Conservation (phyloP, 2,888 invertebrate genomes). For the Phoenoteleia sp. region DNA sequence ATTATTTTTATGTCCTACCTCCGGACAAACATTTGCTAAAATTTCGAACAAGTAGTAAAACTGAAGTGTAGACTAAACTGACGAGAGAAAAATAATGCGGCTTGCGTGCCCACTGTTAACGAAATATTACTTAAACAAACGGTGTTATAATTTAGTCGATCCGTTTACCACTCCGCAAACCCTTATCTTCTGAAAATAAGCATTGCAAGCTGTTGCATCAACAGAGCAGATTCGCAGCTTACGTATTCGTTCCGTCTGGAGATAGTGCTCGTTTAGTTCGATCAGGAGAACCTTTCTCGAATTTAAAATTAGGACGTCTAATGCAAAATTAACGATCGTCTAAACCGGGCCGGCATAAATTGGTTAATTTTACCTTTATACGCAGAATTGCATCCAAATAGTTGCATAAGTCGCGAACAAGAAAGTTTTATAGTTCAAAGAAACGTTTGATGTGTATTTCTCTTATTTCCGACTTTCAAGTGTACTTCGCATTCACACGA, state of each 20-base stretch:
- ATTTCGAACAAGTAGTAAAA: too few relatives aligned
- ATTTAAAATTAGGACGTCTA: neutral
- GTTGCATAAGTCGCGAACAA: neutral
- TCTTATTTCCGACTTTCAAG: slow-evolving; percentile 14
- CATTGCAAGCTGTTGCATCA: slow-evolving; percentile 28
- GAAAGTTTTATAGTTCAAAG: neutral
- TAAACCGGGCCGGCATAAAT: neutral
- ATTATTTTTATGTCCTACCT: too few relatives aligned
- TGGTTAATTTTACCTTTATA: neutral
- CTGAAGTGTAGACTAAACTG: too few relatives aligned
- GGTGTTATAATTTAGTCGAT: neutral
- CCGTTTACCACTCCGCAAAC: neutral
- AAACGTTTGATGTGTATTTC: slow-evolving; percentile 16
- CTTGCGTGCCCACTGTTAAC: too few relatives aligned
- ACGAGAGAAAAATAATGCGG: too few relatives aligned
- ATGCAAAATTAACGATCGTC: neutral
- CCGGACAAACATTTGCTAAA: too few relatives aligned
- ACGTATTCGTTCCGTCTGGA: slow-evolving; percentile 16
- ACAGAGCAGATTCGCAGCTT: slow-evolving; percentile 2
- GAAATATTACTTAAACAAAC: slow-evolving; percentile 13
- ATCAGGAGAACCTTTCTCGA: neutral
- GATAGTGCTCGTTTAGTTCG: neutral
- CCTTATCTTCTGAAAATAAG: slow-evolving; percentile 34
- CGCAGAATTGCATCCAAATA: neutral
- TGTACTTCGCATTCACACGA: neutral